phyloP scores from a whole-genome alignment of 92 coral and sea anemone species.

The Siderastrea siderea region DNA sequence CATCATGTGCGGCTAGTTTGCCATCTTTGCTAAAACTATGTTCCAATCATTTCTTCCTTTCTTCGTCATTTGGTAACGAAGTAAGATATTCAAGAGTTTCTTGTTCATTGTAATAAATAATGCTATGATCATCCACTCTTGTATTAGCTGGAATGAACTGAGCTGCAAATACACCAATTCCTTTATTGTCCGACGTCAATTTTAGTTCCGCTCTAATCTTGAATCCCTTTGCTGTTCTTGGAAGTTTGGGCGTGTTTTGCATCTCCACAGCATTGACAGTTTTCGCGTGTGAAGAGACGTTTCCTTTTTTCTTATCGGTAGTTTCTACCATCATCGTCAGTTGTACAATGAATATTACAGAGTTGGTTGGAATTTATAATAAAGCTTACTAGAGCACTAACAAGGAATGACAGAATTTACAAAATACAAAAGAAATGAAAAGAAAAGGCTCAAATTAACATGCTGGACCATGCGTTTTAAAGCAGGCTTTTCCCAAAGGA shows the following conservation, averaged over 20 bases:
- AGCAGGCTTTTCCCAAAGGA: too few relatives aligned
- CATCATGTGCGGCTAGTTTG: neutral
- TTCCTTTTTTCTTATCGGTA: too few relatives aligned
- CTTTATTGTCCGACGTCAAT: slow-evolving; percentile 32
- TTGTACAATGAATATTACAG: too few relatives aligned
- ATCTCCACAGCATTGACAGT: neutral
- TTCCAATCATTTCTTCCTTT: slow-evolving; percentile 31
- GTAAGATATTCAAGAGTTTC: slow-evolving; percentile 21
- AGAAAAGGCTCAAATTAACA: too few relatives aligned
- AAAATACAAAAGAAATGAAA: too few relatives aligned
- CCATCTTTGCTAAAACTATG: slow-evolving; percentile 16
- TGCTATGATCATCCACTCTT: slow-evolving; percentile 15
- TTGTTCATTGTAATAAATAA: slow-evolving; percentile 9
- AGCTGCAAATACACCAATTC: slow-evolving; percentile 58
- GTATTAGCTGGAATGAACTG: slow-evolving; percentile 46
- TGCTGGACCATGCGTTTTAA: too few relatives aligned
- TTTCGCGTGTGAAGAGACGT: too few relatives aligned
- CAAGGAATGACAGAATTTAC: too few relatives aligned
- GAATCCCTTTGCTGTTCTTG: slow-evolving; percentile 44
- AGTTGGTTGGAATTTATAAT: too few relatives aligned
- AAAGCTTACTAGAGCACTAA: too few relatives aligned
- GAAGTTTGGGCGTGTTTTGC: neutral
- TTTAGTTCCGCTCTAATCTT: slow-evolving; percentile 30
- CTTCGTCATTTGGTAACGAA: slow-evolving; percentile 39
- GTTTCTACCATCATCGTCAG: too few relatives aligned